These are phyloP conservation scores for Centropus bengalensis DNA, from an alignment of 2,113 vertebrate genomes.

Conservation along the genomic window DNA sequence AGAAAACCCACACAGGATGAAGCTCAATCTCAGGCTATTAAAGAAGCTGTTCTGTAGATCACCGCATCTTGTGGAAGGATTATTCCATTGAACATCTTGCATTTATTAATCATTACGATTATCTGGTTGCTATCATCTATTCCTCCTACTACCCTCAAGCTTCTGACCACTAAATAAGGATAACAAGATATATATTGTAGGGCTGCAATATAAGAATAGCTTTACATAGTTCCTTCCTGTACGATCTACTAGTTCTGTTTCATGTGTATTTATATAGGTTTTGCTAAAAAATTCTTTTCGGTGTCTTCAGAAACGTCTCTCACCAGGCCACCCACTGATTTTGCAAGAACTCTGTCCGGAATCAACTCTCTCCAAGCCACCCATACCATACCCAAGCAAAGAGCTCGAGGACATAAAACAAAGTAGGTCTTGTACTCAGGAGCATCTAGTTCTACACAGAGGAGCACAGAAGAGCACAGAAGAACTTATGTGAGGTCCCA, in stretches of 20 bases:
- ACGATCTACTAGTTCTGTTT: fast-evolving
- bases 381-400: background rate
- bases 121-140: fast-evolving
- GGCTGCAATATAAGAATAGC: fast-evolving
- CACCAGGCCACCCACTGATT: no score
- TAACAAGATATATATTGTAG: fast-evolving
- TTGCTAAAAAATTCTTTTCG: background rate
- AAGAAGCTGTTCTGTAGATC: background rate
- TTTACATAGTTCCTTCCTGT: background rate
- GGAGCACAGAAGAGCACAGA: background rate
- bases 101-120: background rate
- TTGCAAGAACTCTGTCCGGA: background rate
- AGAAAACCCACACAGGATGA: background rate
- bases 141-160: background rate
- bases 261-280: background rate
- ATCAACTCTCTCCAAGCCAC: background rate
- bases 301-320: background rate
- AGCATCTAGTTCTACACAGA: fast-evolving
- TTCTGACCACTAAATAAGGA: background rate
- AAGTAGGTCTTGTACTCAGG: background rate
- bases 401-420: background rate
- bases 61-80: background rate
- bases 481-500: background rate
- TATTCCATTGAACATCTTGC: background rate
- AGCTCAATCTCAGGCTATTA: background rate